Evolutionary conservation across 2,797 vertebrate species (phyloP).

Genomic region (Centropyge bicolor): DNA sequence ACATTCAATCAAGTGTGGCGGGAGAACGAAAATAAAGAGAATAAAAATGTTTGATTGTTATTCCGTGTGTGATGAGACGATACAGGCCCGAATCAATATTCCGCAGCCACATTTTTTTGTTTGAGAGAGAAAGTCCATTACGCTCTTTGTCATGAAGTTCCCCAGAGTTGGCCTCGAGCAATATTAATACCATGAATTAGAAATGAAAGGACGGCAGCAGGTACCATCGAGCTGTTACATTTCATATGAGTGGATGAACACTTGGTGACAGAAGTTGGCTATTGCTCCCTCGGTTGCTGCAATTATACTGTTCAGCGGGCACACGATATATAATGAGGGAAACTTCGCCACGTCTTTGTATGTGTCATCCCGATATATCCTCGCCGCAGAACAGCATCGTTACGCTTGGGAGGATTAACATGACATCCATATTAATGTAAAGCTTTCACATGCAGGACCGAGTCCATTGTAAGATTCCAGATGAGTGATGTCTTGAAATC

Average conservation of each 20-base stretch:
- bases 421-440: conserved; percentile 73
- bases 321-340: conserved; percentile 64
- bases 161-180: conserved; percentile 70
- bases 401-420: conserved; percentile 51
- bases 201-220: conserved; percentile 75
- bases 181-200: conserved; percentile 76
- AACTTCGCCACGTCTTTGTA: conserved; percentile 51
- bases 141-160: conserved; percentile 68
- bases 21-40: conserved; percentile 2
- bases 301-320: conserved; percentile 72
- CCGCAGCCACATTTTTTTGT: conserved; percentile 52
- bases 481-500: conserved; percentile 49
- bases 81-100: conserved; percentile 70
- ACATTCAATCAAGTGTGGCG: conserved; percentile 40
- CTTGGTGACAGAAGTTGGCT: conserved; percentile 73
- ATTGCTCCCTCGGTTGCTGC: conserved; percentile 72
- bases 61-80: conserved; percentile 50
- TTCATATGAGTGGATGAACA: conserved; percentile 69
- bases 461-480: conserved; percentile 41
- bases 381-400: conserved; percentile 32
- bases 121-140: conserved; percentile 74
- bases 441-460: conserved; percentile 36
- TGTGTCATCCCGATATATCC: conserved; percentile 58
- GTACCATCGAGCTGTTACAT: conserved; percentile 63
- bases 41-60: conserved; percentile 49